Conservation (phyloP, 2,113 vertebrate species). For the sheep (Ovis aries) region ARS-UI_Ramb_v3.0 NC_056074.1:14935001-14935500, state of each 20-base stretch:
- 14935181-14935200: background rate
- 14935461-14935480: background rate
- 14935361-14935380: slow-evolving; percentile 12
- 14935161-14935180: background rate
- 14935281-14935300: background rate
- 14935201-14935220: background rate
- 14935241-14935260: background rate
- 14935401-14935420: background rate
- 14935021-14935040: too few species aligned
- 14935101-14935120: too few species aligned
- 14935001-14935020: too few species aligned
- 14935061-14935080: too few species aligned
- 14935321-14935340: background rate
- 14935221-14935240: background rate
- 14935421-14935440: background rate
- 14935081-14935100: too few species aligned
- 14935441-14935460: background rate
- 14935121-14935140: too few species aligned
- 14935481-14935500: background rate
- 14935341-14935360: background rate
- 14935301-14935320: background rate
- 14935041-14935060: too few species aligned
- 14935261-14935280: background rate
- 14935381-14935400: background rate
- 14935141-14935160: too few species aligned